These are phyloP conservation scores for Asarcornis scutulata DNA, from an alignment of 2,113 vertebrate species.

Conservation along the genomic window DNA sequence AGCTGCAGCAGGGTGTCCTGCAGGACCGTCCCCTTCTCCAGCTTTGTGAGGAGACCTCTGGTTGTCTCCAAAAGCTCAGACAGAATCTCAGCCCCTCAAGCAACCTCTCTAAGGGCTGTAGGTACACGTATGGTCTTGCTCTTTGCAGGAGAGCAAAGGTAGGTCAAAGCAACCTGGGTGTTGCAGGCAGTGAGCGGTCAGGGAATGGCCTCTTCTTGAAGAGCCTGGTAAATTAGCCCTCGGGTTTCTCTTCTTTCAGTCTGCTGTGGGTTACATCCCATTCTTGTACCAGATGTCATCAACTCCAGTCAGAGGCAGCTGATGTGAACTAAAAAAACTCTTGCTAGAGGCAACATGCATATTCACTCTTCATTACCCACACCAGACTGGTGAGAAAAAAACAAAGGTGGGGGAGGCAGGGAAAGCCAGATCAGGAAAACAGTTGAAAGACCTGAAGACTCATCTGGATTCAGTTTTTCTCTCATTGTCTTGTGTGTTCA, in stretches of 20 bases:
- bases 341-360: constrained; percentile 43
- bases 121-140: background rate
- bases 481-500: background rate
- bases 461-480: background rate
- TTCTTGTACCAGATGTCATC: background rate
- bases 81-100: background rate
- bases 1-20: background rate
- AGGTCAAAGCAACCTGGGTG: background rate
- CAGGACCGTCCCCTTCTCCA: accelerated
- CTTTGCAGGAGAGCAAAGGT: background rate
- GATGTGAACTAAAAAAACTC: constrained; percentile 16
- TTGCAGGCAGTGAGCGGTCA: background rate
- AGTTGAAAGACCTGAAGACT: background rate
- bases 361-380: constrained; percentile 11
- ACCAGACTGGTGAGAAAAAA: constrained; percentile 45
- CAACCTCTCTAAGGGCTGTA: background rate
- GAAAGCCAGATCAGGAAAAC: background rate
- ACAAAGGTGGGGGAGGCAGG: accelerated
- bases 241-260: background rate
- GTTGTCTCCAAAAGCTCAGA: background rate
- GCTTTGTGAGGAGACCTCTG: background rate
- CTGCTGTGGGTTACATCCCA: background rate
- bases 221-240: background rate
- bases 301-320: constrained; percentile 16
- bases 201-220: background rate